A percentile compares a stretch with the other conserved stretches of the same genome.
Evolutionary conservation across 2,113 vertebrate genomes (phyloP).

Genomic region (Suricata suricatta): DNA sequence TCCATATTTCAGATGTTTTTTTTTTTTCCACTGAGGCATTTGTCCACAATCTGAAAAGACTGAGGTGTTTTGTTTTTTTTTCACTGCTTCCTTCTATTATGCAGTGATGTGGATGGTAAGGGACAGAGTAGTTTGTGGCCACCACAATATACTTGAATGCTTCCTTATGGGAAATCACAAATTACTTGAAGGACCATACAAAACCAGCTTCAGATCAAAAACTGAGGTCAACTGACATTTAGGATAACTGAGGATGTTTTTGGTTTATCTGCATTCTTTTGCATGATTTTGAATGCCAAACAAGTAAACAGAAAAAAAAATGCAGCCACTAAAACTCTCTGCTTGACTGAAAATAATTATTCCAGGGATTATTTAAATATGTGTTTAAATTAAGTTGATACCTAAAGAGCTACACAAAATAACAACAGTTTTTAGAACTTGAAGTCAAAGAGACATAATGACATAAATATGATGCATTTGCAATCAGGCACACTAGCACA

Average conservation of each 20-base stretch:
- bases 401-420: not conserved
- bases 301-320: not conserved
- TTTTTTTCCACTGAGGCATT: not conserved
- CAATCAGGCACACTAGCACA: not conserved
- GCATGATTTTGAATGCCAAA: not conserved
- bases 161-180: slow-evolving; percentile 74
- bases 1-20: not conserved
- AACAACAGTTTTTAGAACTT: not conserved
- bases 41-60: not conserved
- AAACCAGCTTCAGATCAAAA: slow-evolving; percentile 73
- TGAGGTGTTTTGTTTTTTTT: not conserved
- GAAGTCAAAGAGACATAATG: not conserved
- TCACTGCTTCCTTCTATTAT: not conserved
- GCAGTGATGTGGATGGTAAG: slow-evolving; percentile 31
- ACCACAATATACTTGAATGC: slow-evolving; percentile 62
- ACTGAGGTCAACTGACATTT: slow-evolving; percentile 64
- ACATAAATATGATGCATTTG: not conserved
- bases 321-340: not conserved
- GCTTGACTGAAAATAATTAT: not conserved
- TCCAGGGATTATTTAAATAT: not conserved
- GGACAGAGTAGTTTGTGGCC: slow-evolving; percentile 15
- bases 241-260: not conserved
- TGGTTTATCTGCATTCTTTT: not conserved
- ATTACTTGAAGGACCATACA: slow-evolving; percentile 72
- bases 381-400: not conserved